Evolutionary conservation across 2,888 invertebrate genomes (phyloP), one percentile per base, ranked within the genome.

Genomic region (Leucophenga maculata): DNA sequence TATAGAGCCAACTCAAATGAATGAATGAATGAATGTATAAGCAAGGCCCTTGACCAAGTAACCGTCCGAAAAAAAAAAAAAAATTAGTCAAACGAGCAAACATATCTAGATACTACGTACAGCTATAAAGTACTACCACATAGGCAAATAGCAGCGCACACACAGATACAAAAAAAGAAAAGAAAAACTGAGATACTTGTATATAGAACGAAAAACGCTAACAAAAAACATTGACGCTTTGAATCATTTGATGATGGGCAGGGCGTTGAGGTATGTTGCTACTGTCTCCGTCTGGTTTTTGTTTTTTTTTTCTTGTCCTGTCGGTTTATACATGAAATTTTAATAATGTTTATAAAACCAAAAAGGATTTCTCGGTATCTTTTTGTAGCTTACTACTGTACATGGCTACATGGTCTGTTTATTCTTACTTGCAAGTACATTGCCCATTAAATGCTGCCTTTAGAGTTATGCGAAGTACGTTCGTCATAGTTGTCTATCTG

Each of bases 311-410:
- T 8, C 8, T 6, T 32, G 32, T 39, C 11, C 39, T 32, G 59
- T 14, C 26, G 6, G 20, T 46, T 46, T 16, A 78, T 82, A 82
- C 80, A 82, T 82, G 80, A 82, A 82, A 82, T 83, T 82, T 82
- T 82, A 82, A 82, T 82, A 82, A 82, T 82, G 83, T 82, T 82
- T 83, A 82, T 83, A 83, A 82, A 83, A 83, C 83, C 82, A 82
- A 80, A 82, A 39, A 83, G 80, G 83, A 82, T 83, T 82, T 83
- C 81, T 75, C 77, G 78, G 78, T 78, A 75, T 72, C 70, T 74
- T 77, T 70, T 74, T 26, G 20, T 20, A 57, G 44, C 46, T 44
- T 55, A 69, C 14, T 18, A 16, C n/a, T n/a, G 26, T n/a, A 65
- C 67, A n/a, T n/a, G 72, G 67, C 44, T 69, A 73, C 20, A n/a